Evolutionary conservation across 2,888 invertebrate species (phyloP), one percentile per base, ranked within the genome.

Genomic region (Sesia apiformis): DNA sequence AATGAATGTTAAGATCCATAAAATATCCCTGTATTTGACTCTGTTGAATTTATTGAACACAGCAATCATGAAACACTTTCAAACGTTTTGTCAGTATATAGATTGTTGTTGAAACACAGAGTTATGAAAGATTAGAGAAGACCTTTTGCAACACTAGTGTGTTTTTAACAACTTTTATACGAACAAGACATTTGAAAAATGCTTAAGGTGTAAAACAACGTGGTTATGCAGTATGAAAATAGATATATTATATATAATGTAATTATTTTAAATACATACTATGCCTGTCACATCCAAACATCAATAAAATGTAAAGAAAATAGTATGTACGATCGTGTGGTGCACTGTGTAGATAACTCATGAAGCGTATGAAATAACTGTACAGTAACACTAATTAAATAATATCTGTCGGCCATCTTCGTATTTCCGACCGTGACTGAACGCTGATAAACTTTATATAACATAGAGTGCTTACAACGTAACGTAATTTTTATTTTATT

Each of bases 21-120:
- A 87, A 86, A 83, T 85, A 87, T 88, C 88, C 88, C 87, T 88
- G 87, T 88, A 88, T 88, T 77, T 77, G 74, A 87, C 87, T 87
- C 86, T 88, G 88, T 87, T 81, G 80, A 78, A 77, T 84, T 82
- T 77, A 76, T 72, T 86, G 86, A 86, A 86, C 86, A 88, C 87
- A 78, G 76, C 70, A 72, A 72, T 75, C 8, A 77, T 76, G 81
- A 83, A 84, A 81, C 75, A 69, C 74, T 69, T 63, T 57, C 39
- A 40, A 52, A 52, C n/a, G 7, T 52, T 50, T 52, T 52, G 40
- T 38, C 8, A 39, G 40, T n/a, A 52, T 39, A 40, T 52, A 52
- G 8, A 39, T 23, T 23, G 23, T 23, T 23, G 23, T 23, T 23
- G 23, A 23, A 23, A 23, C 23, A 23, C 23, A 23, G 23, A 23